Evolutionary conservation across 2,888 invertebrate species (phyloP), one percentile per base, ranked within the genome.

Genomic region (Lepidonotus clava): DNA sequence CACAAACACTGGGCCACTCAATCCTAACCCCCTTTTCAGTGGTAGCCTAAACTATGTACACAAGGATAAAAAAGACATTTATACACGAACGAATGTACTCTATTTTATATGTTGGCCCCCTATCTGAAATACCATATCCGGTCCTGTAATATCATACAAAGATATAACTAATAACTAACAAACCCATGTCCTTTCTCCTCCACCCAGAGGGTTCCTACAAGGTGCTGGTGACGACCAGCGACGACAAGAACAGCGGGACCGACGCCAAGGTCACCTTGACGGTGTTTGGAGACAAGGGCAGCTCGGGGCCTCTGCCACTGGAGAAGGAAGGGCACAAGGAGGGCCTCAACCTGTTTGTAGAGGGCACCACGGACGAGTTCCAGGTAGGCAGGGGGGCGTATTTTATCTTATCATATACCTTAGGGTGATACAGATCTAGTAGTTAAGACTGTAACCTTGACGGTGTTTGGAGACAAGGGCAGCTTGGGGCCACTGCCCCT

Each of bases 381-480:
- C 90, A 92, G 87, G 93, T 93, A 89, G 89, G 51, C 2, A 14
- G 28, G n/a, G n/a, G n/a, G n/a, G n/a, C n/a, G n/a, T n/a, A n/a
- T n/a, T n/a, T n/a, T n/a, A n/a, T n/a, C n/a, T n/a, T n/a, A n/a
- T n/a, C n/a, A n/a, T n/a, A n/a, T n/a, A n/a, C n/a, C n/a, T n/a
- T n/a, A n/a, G n/a, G n/a, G n/a, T n/a, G n/a, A n/a, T n/a, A n/a
- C n/a, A n/a, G n/a, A n/a, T n/a, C n/a, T n/a, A n/a, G n/a, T n/a
- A n/a, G n/a, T n/a, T n/a, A n/a, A n/a, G n/a, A n/a, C n/a, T n/a
- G 93, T 93, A 14, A 90, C 88, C 8, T 84, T 93, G 77, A 93
- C 93, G 11, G 92, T 93, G 34, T 92, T 92, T 88, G 93, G 93
- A 14, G 91, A 91, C 84, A 89, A 90, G 67, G 92, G 92, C 21